Percentiles rank a stretch among this genome's conserved stretches.
phyloP scores from a whole-genome alignment of 1,140 invertebrate species.

The Brachionus manjavacas region DNA sequence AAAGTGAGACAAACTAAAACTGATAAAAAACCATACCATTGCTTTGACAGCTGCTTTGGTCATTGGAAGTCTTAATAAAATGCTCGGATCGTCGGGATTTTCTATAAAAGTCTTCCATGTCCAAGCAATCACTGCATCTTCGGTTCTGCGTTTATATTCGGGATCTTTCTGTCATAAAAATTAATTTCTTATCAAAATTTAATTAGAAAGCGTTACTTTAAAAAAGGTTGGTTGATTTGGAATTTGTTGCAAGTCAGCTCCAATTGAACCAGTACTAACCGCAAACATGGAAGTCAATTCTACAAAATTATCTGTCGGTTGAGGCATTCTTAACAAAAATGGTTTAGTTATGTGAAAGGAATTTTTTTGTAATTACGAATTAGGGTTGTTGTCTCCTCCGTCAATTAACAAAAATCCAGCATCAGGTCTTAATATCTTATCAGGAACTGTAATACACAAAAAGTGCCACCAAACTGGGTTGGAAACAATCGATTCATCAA shows the following conservation, averaged over 20 bases:
- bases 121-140: constrained; percentile 50
- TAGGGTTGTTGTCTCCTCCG: constrained; percentile 47
- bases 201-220: constrained; percentile 43
- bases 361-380: not conserved
- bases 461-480: constrained; percentile 53
- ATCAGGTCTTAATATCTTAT: constrained; percentile 45
- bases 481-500: constrained; percentile 45
- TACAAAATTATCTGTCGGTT: constrained; percentile 48
- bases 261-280: constrained; percentile 46
- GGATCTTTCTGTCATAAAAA: constrained; percentile 47
- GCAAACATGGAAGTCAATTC: constrained; percentile 47
- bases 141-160: constrained; percentile 44
- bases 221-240: constrained; percentile 51
- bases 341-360: not conserved
- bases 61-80: constrained; percentile 48
- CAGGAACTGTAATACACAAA: constrained; percentile 48
- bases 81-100: constrained; percentile 35
- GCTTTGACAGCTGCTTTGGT: constrained; percentile 50
- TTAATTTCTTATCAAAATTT: not conserved
- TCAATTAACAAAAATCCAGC: constrained; percentile 49
- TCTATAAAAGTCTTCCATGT: constrained; percentile 50
- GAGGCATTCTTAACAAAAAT: constrained; percentile 44
- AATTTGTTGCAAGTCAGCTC: constrained; percentile 48
- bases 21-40: constrained; percentile 43
- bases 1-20: not conserved